Evolutionary conservation across 2,888 invertebrate species (phyloP), one percentile per base, ranked within the genome.

Genomic region (Hirtodrosophila duncani): DNA sequence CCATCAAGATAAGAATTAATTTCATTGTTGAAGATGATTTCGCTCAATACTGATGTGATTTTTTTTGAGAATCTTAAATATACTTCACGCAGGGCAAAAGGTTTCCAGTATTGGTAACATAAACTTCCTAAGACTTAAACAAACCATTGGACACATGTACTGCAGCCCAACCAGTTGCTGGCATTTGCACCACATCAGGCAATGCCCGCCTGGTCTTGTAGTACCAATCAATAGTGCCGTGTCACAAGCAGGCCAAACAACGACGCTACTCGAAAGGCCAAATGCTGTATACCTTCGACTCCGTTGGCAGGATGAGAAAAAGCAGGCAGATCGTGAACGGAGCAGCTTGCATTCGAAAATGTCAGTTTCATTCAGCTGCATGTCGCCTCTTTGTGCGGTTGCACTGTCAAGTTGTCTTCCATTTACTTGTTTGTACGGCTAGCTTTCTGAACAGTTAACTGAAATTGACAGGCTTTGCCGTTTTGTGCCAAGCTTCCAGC

Each of bases 261-360:
- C 9, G 34, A 16, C 24, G 14, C 43, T 31, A 48, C 53, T 51
- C 53, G 64, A 56, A 39, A 51, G 77, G 77, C 72, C 55, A 68
- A 81, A 56, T 48, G 66, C 30, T 71, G 24, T 61, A 56, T 30
- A n/a, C n/a, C n/a, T n/a, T n/a, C n/a, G n/a, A n/a, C n/a, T n/a
- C n/a, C n/a, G n/a, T n/a, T n/a, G n/a, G n/a, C n/a, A n/a, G n/a
- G n/a, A n/a, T n/a, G n/a, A n/a, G n/a, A n/a, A n/a, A n/a, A n/a
- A n/a, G n/a, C 80, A 77, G 65, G 65, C 74, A 59, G 59, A 78
- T 55, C 70, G 79, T 79, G 81, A 72, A 62, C 70, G 72, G 81
- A n/a, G n/a, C n/a, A 78, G 79, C 81, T 66, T 72, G 70, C 81
- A 78, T 72, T 66, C 56, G 81, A 52, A 72, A 72, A 56, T 53